Evolutionary conservation across 2,113 vertebrate species (phyloP).

Genomic region (Halcyon malimbica): DNA sequence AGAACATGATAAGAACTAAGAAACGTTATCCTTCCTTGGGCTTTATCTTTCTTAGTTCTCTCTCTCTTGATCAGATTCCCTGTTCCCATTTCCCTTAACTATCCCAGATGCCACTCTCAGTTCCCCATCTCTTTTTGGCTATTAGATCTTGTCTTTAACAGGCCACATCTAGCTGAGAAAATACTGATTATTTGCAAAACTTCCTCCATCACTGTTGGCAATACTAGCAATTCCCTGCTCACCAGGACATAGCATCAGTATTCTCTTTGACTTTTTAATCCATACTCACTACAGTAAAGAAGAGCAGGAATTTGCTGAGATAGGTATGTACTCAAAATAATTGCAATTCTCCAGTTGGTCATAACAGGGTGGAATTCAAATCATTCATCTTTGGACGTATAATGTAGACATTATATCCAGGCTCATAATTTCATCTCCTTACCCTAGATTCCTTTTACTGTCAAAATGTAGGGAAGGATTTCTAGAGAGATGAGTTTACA

Average conservation of each 20-base stretch:
- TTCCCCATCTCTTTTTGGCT: accelerated
- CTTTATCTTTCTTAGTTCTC: background rate
- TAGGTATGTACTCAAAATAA: background rate
- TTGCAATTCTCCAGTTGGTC: background rate
- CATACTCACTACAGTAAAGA: background rate
- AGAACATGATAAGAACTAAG: background rate
- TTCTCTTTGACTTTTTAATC: background rate
- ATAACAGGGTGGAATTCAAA: background rate
- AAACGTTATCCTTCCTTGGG: background rate
- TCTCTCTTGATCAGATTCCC: background rate
- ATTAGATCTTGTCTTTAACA: background rate
- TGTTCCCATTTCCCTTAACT: background rate
- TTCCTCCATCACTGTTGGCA: background rate
- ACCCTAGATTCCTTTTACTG: background rate
- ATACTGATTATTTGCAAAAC: background rate
- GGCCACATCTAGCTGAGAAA: background rate
- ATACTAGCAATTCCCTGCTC: background rate
- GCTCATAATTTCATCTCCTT: background rate
- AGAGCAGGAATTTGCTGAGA: background rate
- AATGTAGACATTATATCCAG: background rate
- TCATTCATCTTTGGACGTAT: background rate
- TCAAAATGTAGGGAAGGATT: background rate
- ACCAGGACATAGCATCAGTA: background rate
- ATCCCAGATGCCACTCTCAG: background rate
- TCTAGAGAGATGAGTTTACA: background rate